Percentiles rank a stretch among this genome's conserved stretches.
Conservation (phyloP, 2,113 vertebrate genomes). For the Bettongia penicillata region DNA sequence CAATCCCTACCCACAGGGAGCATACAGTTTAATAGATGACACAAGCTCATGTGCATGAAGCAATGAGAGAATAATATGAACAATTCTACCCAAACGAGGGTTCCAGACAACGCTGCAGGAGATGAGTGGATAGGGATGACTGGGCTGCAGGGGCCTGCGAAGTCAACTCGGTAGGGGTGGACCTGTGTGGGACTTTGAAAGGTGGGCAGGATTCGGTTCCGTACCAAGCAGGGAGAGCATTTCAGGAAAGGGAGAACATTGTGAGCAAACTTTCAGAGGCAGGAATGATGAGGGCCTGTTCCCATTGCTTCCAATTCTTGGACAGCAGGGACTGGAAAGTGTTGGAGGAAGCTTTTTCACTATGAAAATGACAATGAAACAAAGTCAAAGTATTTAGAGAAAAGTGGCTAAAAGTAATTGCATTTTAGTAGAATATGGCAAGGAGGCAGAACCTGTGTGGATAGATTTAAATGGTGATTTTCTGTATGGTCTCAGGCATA, state of each 20-base stretch:
- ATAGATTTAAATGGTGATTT: neutral
- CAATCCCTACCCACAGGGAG: neutral
- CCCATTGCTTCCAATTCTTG: slow-evolving; percentile 36
- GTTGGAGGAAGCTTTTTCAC: slow-evolving; percentile 34
- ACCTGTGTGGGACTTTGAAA: neutral
- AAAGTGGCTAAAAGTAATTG: neutral
- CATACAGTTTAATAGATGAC: neutral
- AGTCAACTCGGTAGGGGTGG: neutral
- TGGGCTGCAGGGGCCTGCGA: neutral
- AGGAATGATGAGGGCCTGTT: slow-evolving; percentile 35
- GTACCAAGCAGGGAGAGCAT: neutral
- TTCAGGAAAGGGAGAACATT: neutral
- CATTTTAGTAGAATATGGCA: neutral
- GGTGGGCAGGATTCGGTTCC: neutral
- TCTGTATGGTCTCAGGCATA: neutral
- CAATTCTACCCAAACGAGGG: neutral
- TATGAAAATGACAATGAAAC: neutral
- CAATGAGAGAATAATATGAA: neutral
- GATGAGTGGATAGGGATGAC: neutral
- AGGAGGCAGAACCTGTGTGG: neutral
- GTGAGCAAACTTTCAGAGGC: neutral
- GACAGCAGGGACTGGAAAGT: slow-evolving; percentile 55
- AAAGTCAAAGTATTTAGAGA: neutral
- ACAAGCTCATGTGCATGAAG: neutral
- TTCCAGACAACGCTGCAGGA: neutral